Percentiles rank a stretch among this genome's conserved stretches.
phyloP scores from a whole-genome alignment of 2,797 vertebrate genomes.

The Acanthurus tractus region DNA sequence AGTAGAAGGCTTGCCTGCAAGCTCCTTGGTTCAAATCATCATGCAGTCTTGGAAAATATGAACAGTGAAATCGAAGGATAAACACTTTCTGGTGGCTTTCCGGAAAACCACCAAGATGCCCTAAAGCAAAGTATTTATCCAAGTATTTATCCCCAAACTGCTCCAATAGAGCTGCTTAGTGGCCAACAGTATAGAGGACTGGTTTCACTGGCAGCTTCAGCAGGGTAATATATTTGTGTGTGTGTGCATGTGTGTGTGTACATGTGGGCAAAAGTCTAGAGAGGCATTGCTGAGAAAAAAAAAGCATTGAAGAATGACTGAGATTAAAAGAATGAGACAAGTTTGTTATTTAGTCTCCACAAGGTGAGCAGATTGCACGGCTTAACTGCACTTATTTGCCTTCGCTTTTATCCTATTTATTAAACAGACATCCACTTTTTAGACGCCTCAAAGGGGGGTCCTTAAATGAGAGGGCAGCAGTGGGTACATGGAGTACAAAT shows the following conservation, averaged over 20 bases:
- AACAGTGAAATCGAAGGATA: conserved; percentile 66
- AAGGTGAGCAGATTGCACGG: conserved; percentile 28
- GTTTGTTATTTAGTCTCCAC: conserved; percentile 29
- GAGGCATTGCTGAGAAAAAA: conserved; percentile 17
- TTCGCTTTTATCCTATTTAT: conserved; percentile 33
- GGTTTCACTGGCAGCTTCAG: conserved; percentile 58
- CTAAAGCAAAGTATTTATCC: conserved; percentile 70
- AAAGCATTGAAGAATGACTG: conserved; percentile 17
- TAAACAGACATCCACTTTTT: conserved; percentile 39
- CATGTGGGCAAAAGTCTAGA: conserved; percentile 29
- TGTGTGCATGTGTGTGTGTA: conserved; percentile 12
- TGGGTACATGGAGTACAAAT: conserved; percentile 53
- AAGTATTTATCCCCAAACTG: conserved; percentile 72
- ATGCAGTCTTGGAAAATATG: conserved; percentile 76
- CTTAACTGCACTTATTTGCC: conserved; percentile 9
- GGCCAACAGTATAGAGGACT: conserved; percentile 48
- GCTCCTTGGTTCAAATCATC: conserved; percentile 67
- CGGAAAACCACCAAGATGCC: conserved; percentile 72
- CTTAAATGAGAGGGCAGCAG: conserved; percentile 41
- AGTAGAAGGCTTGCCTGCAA: conserved; percentile 54
- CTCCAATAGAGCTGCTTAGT: conserved; percentile 62
- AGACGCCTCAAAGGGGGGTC: conserved; percentile 36
- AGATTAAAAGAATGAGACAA: conserved; percentile 20
- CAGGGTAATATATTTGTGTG: conserved; percentile 34
- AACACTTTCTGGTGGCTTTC: conserved; percentile 52